Base-by-base conservation (phyloP, 2,797 vertebrate genomes). In the Hypotaenidia okinawae region DNA sequence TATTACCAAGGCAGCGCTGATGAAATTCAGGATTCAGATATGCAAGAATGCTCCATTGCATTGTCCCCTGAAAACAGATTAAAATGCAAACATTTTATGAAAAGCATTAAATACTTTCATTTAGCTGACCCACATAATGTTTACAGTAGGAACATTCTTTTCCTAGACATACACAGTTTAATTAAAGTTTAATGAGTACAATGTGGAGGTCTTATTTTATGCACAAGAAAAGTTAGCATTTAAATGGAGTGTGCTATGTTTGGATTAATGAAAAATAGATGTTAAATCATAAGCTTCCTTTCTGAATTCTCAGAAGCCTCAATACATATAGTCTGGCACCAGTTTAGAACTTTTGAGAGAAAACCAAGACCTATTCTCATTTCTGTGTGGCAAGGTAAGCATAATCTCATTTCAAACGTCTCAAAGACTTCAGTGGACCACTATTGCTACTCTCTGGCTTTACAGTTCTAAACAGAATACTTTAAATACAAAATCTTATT, bases 241-340 rank as follows among this genome's bases (percentile, higher is more conserved):
- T 75, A 92, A 84, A 72, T 73, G 43, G 49, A 52, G 35, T 41
- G 17, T 39, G 33, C 62, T 78, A 23, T 88, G 28, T 78, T 74
- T 89, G 83, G 59, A 79, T 84, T 94, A 84, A 90, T 93, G 77
- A 92, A 95, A 95, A 95, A 94, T 84, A 54, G 66, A 87, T 94
- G 78, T 80, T 89, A 81, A 87, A 79, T 85, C 69, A 3, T 39
- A 35, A 72, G 37, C 35, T 45, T 84, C 69, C 76, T 47, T 88
- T 84, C 80, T 62, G 62, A 89, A 91, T 92, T 84, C 76, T 88
- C 76, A 52, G 58, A 95, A 89, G 58, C 66, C 75, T 87, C 69
- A 78, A 45, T 66, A 41, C n/a, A 14, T 25, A 18, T 1, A 59
- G 37, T 62, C 75, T 92, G 76, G 73, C 39, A 81, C 37, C 37